Base-by-base conservation (phyloP, 2,113 vertebrate genomes). In the Aptenodytes forsteri region DNA sequence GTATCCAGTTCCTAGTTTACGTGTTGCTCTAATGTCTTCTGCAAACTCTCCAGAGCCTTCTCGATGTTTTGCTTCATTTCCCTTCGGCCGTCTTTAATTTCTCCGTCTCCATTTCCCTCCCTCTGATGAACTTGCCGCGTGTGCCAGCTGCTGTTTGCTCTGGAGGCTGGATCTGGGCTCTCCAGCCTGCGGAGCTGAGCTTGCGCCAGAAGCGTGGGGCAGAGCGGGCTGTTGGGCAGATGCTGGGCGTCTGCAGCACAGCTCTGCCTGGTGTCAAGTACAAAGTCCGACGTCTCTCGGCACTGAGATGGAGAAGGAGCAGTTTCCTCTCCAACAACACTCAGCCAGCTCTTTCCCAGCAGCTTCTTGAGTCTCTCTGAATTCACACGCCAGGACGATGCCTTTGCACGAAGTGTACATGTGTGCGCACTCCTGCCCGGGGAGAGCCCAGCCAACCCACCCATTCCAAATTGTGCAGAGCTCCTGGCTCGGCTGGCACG, bases 381-480 rank as follows among this genome's bases (percentile, higher is more conserved):
- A 87, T 83, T 89, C 59, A 70, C 59, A 61, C 0, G 0, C 40
- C 7, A 16, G 36, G 62, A 62, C 0, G 0, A 27, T 77, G 54
- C 16, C 30, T 70, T 88, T 1, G 1, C 82, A 65, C 0, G 1
- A 69, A 55, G 40, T 0, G 0, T 23, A 23, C 0, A 0, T 1
- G 4, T 34, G 13, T 47, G 42, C 0, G 0, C 16, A 23, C 67
- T 47, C 32, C n/a, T 15, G 75, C 26, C 49, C 0, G 2, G 66
- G 10, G 54, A 49, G 52, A 13, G 29, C 52, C 78, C 56, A 59
- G 10, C 23, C 75, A 82, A 7, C 50, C 34, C 50, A 21, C 69
- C 82, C 50, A 5, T 78, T 34, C 30, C 47, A 29, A 70, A n/a
- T 5, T 0, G 0, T 0, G 13, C 29, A 8, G 73, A 66, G 65